Evolutionary conservation across 2,797 vertebrate species (phyloP).

Genomic region (Spinibarbus caldwelli): DNA sequence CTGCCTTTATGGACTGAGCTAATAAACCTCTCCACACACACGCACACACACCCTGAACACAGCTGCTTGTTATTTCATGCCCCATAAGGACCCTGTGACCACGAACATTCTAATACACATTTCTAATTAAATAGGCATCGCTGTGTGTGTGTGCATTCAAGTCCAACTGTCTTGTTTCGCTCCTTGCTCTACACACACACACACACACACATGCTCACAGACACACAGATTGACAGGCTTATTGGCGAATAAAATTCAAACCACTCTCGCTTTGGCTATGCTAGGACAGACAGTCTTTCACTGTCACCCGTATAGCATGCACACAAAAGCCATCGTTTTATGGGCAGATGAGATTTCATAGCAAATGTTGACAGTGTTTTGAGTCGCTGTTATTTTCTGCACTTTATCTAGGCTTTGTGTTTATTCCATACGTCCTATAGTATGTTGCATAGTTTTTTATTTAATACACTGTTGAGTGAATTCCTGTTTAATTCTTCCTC

Average conservation of each 20-base stretch:
- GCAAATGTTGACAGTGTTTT: background rate
- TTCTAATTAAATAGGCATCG: constrained; percentile 79
- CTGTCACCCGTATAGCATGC: constrained; percentile 11
- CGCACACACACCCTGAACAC: constrained; percentile 64
- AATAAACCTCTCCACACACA: constrained; percentile 78
- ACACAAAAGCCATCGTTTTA: constrained; percentile 13
- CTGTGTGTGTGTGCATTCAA: constrained; percentile 61
- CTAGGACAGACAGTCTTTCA: background rate
- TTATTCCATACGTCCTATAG: background rate
- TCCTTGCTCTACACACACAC: constrained; percentile 37
- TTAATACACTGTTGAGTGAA: background rate
- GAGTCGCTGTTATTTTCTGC: background rate
- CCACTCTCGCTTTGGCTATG: constrained; percentile 28
- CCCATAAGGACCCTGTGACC: constrained; percentile 79
- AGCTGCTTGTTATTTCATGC: constrained; percentile 84
- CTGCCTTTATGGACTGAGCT: constrained; percentile 80
- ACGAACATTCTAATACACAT: constrained; percentile 79
- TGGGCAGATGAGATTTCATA: constrained; percentile 4
- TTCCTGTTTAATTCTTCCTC: background rate
- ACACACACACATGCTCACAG: constrained; percentile 27
- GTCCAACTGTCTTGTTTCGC: constrained; percentile 65
- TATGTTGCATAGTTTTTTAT: background rate
- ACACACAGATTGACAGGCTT: constrained; percentile 8
- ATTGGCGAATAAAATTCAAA: constrained; percentile 38
- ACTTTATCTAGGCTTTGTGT: background rate